Evolutionary conservation across 1,140 invertebrate species (phyloP), one percentile per base, ranked within the genome.

Genomic region (Drosophila watanabei): DNA sequence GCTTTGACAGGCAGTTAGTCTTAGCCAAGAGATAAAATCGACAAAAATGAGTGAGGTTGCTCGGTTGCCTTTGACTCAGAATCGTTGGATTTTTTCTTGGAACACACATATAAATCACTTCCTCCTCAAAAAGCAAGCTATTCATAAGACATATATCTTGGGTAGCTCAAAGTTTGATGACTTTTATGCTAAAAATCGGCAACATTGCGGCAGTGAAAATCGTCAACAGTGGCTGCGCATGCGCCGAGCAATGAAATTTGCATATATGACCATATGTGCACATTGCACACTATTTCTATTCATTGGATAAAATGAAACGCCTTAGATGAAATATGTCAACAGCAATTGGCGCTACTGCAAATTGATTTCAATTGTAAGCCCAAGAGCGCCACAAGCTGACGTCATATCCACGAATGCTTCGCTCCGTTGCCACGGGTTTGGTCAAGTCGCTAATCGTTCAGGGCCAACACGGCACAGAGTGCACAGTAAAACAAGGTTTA

Each of bases 311-410:
- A 63, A 69, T 69, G 64, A 54, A 63, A 77, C 70, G 80, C 80
- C 80, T 87, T 75, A 77, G 63, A 78, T 73, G 62, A 90, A 82
- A 85, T 89, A 62, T 89, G 86, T 89, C 86, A 85, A 77, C 79
- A 62, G 61, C 84, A 88, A 88, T 88, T 89, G 71, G 71, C 80
- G 62, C 51, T 78, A 77, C 75, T 68, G 79, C 68, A 88, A 88
- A 88, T 89, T 89, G 82, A 71, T 81, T 85, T 90, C 80, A 90
- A 89, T 89, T 89, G 85, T 90, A 41, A 39, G 64, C 65, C 72
- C 75, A 82, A 83, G 69, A 69, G 63, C 54, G 54, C 64, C 49
- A 46, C 57, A 51, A 35, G 81, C 70, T 89, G 85, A 89, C 85
- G 85, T 89, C 86, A 89, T 79, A 66, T 62, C 35, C 41, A 66